These are phyloP conservation scores for Hyalella azteca DNA, from an alignment of 2,888 invertebrate genomes.

Conservation along the genomic window DNA sequence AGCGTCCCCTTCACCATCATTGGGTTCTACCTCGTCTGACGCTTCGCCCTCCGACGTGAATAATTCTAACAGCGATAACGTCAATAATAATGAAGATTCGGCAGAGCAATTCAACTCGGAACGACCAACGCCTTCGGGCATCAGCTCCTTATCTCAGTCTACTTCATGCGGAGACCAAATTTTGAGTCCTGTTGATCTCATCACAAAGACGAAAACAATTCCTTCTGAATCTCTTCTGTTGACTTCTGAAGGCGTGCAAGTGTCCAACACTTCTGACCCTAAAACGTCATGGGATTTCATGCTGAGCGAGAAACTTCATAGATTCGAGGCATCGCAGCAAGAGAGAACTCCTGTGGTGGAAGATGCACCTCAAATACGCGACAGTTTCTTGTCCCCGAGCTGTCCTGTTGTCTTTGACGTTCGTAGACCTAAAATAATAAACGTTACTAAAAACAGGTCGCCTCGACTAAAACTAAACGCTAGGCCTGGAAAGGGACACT, in stretches of 20 bases:
- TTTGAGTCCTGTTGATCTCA: background rate
- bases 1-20: constrained; percentile 8
- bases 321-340: background rate
- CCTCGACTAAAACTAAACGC: constrained; percentile 10
- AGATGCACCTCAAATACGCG: background rate
- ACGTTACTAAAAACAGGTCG: background rate
- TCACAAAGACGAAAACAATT: no score
- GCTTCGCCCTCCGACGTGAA: constrained; percentile 3
- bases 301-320: background rate
- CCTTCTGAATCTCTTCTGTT: no score
- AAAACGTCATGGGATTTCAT: background rate
- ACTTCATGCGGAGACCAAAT: background rate
- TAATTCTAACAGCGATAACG: constrained; percentile 15
- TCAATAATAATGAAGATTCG: constrained; percentile 19
- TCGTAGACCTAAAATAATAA: background rate
- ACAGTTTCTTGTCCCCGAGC: background rate
- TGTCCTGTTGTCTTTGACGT: background rate
- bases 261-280: no score
- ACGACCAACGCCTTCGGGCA: constrained; percentile 12
- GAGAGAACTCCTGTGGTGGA: background rate
- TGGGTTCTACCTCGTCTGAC: constrained; percentile 28
- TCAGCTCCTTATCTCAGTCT: constrained; percentile 4
- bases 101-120: background rate
- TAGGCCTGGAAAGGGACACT: background rate
- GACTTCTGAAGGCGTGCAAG: no score